phyloP scores from a whole-genome alignment of 1,140 invertebrate species.

The Nasonia giraulti region DNA sequence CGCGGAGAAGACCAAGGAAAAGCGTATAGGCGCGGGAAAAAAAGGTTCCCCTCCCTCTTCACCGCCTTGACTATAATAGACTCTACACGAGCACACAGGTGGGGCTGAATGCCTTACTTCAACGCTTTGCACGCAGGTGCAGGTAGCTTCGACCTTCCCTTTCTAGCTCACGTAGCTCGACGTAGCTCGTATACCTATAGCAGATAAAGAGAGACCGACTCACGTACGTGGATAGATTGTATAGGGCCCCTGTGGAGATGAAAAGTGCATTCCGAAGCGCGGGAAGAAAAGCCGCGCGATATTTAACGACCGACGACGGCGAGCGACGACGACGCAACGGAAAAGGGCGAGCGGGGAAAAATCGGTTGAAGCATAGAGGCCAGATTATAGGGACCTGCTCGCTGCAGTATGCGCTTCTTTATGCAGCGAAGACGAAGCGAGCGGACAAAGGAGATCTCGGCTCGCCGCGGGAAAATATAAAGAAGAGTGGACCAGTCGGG shows the following conservation, averaged over 20 bases:
- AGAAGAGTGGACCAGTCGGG: background rate
- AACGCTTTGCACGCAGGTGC: background rate
- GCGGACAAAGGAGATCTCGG: constrained; percentile 23
- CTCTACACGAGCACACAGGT: background rate
- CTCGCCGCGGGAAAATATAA: constrained; percentile 8
- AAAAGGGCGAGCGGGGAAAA: background rate
- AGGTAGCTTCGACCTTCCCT: background rate
- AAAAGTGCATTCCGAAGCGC: background rate
- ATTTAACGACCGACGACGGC: background rate
- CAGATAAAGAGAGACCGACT: background rate
- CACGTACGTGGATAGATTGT: background rate
- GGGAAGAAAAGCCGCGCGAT: background rate
- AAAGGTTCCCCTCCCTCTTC: background rate
- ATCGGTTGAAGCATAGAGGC: background rate
- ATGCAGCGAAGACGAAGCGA: background rate
- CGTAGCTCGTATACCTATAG: background rate
- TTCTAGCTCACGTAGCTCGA: background rate
- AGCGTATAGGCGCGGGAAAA: background rate
- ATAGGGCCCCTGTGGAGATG: background rate
- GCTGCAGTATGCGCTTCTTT: background rate
- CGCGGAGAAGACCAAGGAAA: background rate
- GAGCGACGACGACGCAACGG: background rate
- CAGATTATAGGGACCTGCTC: constrained; percentile 37
- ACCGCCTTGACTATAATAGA: background rate
- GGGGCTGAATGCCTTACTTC: background rate